Evolutionary conservation across 2,888 invertebrate species (phyloP), one percentile per base, ranked within the genome.

Genomic region (Boloria selene): DNA sequence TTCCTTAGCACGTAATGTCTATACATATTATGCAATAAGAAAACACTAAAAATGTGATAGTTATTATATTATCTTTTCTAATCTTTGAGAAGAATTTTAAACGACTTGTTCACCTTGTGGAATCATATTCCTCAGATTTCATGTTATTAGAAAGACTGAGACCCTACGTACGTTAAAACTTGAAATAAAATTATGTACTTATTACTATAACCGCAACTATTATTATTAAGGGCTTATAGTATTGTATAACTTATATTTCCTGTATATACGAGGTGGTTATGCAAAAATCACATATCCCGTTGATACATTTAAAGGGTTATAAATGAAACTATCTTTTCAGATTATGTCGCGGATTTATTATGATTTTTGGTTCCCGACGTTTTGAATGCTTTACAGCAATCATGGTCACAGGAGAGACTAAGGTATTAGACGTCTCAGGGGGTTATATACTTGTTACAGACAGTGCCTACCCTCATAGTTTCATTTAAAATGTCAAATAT

Each of bases 141-240:
- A 75, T 70, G 77, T 77, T 79, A 79, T 76, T 82, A 79, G 77
- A 71, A 87, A 88, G 89, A 88, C 89, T 89, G 89, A 84, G 78
- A 77, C 75, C 74, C 75, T 75, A 82, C 76, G 82, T 81, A 76
- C 69, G 72, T 78, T 76, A 80, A 81, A 79, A 72, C 80, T 81
- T 79, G 78, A 79, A 77, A 80, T 82, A 78, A 79, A 77, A 76
- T 74, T 51, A 72, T 71, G 89, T 90, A 89, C 88, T 89, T 89
- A 89, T 81, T 75, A 73, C 70, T 70, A 71, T 54, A 31, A 54
- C 53, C 64, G 51, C 44, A 51, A 59, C 61, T 62, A 59, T 53
- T 56, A 53, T 59, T 53, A 49, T 62, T 47, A n/a, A 58, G 50
- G 22, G 38, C 26, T 52, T 64, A 31, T 58, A n/a, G n/a, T n/a